phyloP scores from a whole-genome alignment of 2,797 vertebrate genomes.

The Argyrosomus regius region DNA sequence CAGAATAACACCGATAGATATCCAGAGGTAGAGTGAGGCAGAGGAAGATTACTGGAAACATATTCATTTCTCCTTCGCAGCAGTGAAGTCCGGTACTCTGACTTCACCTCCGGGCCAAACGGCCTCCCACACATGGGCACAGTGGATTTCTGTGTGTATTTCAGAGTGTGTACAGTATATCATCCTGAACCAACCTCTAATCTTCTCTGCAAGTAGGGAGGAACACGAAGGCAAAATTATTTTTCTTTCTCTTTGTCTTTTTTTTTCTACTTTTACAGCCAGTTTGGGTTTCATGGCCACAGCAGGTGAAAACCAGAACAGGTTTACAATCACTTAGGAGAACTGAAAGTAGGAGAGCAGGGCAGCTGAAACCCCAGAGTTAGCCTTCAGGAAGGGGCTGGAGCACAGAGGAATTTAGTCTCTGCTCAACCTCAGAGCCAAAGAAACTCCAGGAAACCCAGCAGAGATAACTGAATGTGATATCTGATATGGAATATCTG shows the following conservation, averaged over 20 bases:
- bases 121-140: conserved; percentile 38
- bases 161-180: conserved; percentile 45
- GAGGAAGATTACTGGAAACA: conserved; percentile 46
- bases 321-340: conserved; percentile 70
- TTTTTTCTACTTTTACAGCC: conserved; percentile 61
- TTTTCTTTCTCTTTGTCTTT: conserved; percentile 14
- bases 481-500: conserved; percentile 47
- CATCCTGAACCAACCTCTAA: conserved; percentile 38
- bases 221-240: conserved; percentile 31
- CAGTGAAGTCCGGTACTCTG: neutral
- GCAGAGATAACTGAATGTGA: conserved; percentile 42
- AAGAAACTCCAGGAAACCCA: conserved; percentile 55
- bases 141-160: conserved; percentile 31
- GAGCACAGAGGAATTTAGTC: conserved; percentile 11
- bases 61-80: conserved; percentile 18
- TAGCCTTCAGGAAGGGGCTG: conserved; percentile 13
- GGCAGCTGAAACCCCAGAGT: conserved; percentile 32
- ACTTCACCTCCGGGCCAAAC: conserved; percentile 37
- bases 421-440: conserved; percentile 35
- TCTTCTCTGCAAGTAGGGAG: conserved; percentile 34
- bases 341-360: conserved; percentile 26
- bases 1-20: conserved; percentile 61
- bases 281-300: conserved; percentile 82
- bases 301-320: conserved; percentile 78
- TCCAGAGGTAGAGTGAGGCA: conserved; percentile 36